Percentiles rank a stretch among this genome's conserved stretches.
Evolutionary conservation across 2,888 invertebrate genomes (phyloP).

Genomic region (Linhomoeus sp.): DNA sequence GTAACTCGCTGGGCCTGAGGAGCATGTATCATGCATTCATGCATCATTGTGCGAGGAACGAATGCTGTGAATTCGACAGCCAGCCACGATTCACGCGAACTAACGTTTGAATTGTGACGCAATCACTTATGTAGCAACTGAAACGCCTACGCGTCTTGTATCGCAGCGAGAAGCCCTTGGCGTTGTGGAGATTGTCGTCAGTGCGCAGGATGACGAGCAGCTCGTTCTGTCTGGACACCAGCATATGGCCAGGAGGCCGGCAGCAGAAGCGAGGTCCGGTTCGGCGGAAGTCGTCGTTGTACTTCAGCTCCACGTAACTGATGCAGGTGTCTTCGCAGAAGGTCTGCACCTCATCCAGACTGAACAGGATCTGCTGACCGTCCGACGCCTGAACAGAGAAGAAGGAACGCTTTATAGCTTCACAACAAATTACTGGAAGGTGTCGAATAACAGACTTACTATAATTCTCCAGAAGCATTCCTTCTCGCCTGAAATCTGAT

Average conservation of each 20-base stretch:
- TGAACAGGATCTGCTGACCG: too few species aligned
- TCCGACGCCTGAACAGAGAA: too few species aligned
- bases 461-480: not conserved
- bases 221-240: not conserved
- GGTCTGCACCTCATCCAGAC: too few species aligned
- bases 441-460: not conserved
- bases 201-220: not conserved
- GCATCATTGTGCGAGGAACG: too few species aligned
- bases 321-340: not conserved
- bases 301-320: not conserved
- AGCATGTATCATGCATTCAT: too few species aligned
- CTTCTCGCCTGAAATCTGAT: not conserved
- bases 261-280: not conserved
- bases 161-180: not conserved
- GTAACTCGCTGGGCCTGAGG: too few species aligned
- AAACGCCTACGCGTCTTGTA: not conserved
- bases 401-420: too few species aligned
- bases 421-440: too few species aligned
- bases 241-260: not conserved
- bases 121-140: too few species aligned
- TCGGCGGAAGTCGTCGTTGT: not conserved
- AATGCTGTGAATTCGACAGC: too few species aligned
- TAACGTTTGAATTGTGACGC: too few species aligned
- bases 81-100: too few species aligned
- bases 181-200: not conserved